Evolutionary conservation across 2,113 vertebrate species (phyloP), one percentile per base, ranked within the genome.

Genomic region (Lasiurus cinereus): DNA sequence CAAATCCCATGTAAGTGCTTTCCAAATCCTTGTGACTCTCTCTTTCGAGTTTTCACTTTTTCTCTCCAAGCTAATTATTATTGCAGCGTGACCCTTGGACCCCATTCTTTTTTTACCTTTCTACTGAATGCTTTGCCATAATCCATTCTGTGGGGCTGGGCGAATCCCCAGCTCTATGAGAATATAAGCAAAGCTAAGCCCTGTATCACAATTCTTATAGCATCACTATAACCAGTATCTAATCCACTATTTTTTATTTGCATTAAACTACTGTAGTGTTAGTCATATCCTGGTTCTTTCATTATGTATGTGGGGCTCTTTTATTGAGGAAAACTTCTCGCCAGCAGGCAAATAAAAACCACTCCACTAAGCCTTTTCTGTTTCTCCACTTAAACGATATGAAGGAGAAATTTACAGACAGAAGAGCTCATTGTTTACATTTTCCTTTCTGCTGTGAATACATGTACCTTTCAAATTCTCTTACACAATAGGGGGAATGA

Each of bases 391-490:
- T 92, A 79, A 88, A 84, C 50, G 29, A 79, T 27, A 22, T 70
- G 29, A 83, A 91, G 83, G 52, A 96, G 48, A 91, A 95, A 73
- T 43, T 83, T 93, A 89, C 87, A 94, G 31, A 66, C 2, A 94
- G 54, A 72, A 46, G 27, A 74, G 29, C 33, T 73, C 15, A 74
- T 31, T 87, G 66, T 76, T 27, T n/a, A 87, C 8, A 22, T 59
- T 90, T 94, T 70, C 72, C 48, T 90, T 74, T 13, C 13, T 80
- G 43, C 46, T 62, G 15, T 83, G 83, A 78, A 64, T 43, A 79
- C 13, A 33, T 5, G 31, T 72, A 67, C 19, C 56, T 95, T 95
- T 91, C 80, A 74, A 89, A 59, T 83, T 88, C 21, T 93, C n/a
- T 95, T 16, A 74, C 22, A 31, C 5, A 74, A 67, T 8, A 19